Evolutionary conservation across 2,888 invertebrate genomes (phyloP), one percentile per base, ranked within the genome.

Genomic region (Cosmopolites sordidus): DNA sequence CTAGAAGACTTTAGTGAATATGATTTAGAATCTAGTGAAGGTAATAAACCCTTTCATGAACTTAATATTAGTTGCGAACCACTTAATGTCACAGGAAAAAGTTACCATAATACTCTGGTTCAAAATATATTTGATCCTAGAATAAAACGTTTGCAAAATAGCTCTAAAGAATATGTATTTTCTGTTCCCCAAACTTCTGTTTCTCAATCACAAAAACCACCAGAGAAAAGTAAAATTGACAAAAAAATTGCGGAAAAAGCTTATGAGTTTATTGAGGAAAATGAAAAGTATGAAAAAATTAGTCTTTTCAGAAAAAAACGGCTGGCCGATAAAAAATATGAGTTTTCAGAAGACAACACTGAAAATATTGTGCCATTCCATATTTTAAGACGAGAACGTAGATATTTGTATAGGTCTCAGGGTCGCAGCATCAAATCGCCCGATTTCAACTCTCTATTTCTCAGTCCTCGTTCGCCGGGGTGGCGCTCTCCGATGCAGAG

Each of bases 281-380:
- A 84, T 4, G 88, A 88, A 62, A 89, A 89, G 60, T 89, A 87
- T 66, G 91, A 91, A 68, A 91, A 91, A 66, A 80, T 92, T n/a
- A 89, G 89, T 64, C 86, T 86, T 66, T 91, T 89, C 67, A 80
- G 92, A 5, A 89, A 90, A 69, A 81, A 91, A 48, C 81, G 92
- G 5, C 74, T 92, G 46, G 93, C 93, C 0, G 92, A 93, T 66
- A 93, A 93, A 70, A 92, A 92, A 70, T 93, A 93, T 69, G 92
- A 92, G 68, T 92, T 93, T 68, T 89, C 88, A 0, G 92, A 91
- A 64, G 90, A 90, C 58, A 75, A 75, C 54, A 82, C 80, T 65
- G 83, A 83, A 64, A 83, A 83, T 65, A 83, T 83, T 44, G 81
- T 83, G 33, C 83, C 83, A 39, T 83, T 82, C 67, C 78, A 83